Evolutionary conservation across 2,888 invertebrate species (phyloP).

Genomic region (Spatulosminthurus flaviceps): DNA sequence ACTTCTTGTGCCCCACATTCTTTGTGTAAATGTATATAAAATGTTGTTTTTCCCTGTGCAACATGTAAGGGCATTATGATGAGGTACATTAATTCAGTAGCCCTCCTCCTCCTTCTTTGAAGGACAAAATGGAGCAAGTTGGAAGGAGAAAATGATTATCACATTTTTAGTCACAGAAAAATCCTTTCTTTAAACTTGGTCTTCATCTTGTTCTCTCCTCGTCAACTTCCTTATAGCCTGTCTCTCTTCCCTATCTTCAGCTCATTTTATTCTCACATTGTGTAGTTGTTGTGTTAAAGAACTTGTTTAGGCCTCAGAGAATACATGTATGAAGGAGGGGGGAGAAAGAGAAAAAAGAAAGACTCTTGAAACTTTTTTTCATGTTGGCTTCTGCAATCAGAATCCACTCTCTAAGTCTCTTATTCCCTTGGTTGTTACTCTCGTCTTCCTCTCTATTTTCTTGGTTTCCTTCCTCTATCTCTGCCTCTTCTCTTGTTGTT

Average conservation of each 20-base stretch:
- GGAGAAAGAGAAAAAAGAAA: not conserved
- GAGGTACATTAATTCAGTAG: not conserved
- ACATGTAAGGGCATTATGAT: slow-evolving; percentile 2
- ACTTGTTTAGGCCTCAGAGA: not conserved
- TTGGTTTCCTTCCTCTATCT: no score
- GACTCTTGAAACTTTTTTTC: not conserved
- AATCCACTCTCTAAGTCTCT: slow-evolving; percentile 10
- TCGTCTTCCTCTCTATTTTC: no score
- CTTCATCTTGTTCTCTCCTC: slow-evolving; percentile 11
- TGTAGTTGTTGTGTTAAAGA: not conserved
- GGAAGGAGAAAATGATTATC: slow-evolving; percentile 38
- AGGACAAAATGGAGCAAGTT: slow-evolving; percentile 14
- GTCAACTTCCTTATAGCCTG: slow-evolving; percentile 18
- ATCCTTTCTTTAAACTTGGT: not conserved
- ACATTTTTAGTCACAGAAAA: slow-evolving; percentile 38
- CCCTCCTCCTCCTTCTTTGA: no score
- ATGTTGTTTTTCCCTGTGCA: not conserved
- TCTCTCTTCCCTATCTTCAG: not conserved
- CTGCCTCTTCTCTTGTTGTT: no score
- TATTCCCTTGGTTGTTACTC: not conserved
- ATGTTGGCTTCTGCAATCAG: not conserved
- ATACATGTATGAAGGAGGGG: not conserved
- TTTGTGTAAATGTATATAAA: not conserved
- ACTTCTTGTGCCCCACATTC: no score
- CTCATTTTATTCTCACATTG: not conserved